phyloP scores from a whole-genome alignment of 1,140 invertebrate species.

The Holcopasites calliopsidis region DNA sequence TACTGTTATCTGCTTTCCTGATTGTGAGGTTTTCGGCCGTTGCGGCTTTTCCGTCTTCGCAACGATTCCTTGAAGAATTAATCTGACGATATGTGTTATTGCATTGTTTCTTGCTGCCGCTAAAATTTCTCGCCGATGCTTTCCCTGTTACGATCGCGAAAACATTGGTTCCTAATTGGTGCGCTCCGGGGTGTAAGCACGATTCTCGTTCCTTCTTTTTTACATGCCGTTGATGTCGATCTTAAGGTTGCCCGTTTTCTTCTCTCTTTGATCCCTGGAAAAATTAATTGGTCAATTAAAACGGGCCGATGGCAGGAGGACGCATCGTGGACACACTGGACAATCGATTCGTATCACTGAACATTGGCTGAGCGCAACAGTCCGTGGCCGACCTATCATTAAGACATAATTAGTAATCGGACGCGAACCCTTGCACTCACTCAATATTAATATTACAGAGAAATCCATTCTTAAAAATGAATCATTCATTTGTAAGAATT shows the following conservation, averaged over 20 bases:
- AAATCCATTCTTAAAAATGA: too few species aligned
- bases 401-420: too few species aligned
- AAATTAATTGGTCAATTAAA: constrained; percentile 53
- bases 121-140: neutral
- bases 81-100: neutral
- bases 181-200: constrained; percentile 12
- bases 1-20: neutral
- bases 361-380: too few species aligned
- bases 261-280: constrained; percentile 85
- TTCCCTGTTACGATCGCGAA: neutral
- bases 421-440: too few species aligned
- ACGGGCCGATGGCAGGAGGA: neutral
- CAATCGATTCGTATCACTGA: neutral
- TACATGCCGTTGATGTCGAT: constrained; percentile 78
- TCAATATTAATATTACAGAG: too few species aligned
- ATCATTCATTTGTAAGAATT: too few species aligned
- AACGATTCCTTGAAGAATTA: neutral
- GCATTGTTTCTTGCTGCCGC: neutral
- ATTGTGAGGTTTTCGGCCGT: neutral
- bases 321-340: neutral
- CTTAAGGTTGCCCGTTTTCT: constrained; percentile 86
- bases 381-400: too few species aligned
- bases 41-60: neutral
- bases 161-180: neutral
- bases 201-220: constrained; percentile 46